Percentiles rank a stretch among this genome's conserved stretches.
Conservation (phyloP, 2,797 vertebrate genomes). For the Myoxocephalus aenaeus region DNA sequence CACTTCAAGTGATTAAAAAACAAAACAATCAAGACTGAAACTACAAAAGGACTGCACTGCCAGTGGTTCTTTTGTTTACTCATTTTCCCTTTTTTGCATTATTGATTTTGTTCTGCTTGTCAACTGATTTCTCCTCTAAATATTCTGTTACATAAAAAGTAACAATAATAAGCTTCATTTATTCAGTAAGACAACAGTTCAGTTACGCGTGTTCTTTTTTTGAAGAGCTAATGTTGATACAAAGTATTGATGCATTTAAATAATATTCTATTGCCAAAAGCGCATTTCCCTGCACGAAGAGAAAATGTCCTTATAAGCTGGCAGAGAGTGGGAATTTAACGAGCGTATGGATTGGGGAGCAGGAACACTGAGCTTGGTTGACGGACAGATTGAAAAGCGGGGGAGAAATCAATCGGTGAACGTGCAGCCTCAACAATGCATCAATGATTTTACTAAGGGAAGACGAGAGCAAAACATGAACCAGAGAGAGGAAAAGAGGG, state of each 20-base stretch:
- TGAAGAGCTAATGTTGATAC: slow-evolving; percentile 26
- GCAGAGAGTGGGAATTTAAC: slow-evolving; percentile 60
- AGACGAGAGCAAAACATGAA: slow-evolving; percentile 47
- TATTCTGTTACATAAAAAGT: slow-evolving; percentile 17
- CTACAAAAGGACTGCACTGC: background rate
- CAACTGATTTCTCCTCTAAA: background rate
- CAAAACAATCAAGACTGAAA: slow-evolving; percentile 13
- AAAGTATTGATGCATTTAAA: slow-evolving; percentile 47
- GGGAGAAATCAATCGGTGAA: slow-evolving; percentile 74
- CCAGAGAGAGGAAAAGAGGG: slow-evolving; percentile 50
- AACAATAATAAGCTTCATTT: background rate
- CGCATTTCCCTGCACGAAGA: slow-evolving; percentile 38
- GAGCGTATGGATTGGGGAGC: slow-evolving; percentile 60
- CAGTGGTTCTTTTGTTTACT: slow-evolving; percentile 9
- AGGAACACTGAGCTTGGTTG: slow-evolving; percentile 60
- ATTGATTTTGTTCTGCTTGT: slow-evolving; percentile 7
- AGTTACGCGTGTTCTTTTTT: slow-evolving; percentile 6
- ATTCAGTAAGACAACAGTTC: background rate
- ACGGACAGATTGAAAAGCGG: slow-evolving; percentile 76
- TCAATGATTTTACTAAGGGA: slow-evolving; percentile 66
- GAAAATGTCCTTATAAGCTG: slow-evolving; percentile 58
- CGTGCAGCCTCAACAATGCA: slow-evolving; percentile 70
- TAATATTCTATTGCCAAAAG: slow-evolving; percentile 39
- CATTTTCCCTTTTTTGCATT: slow-evolving; percentile 18
- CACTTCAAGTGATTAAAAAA: slow-evolving; percentile 11